phyloP scores from a whole-genome alignment of 1,140 invertebrate genomes.

The Planococcus citri region DNA sequence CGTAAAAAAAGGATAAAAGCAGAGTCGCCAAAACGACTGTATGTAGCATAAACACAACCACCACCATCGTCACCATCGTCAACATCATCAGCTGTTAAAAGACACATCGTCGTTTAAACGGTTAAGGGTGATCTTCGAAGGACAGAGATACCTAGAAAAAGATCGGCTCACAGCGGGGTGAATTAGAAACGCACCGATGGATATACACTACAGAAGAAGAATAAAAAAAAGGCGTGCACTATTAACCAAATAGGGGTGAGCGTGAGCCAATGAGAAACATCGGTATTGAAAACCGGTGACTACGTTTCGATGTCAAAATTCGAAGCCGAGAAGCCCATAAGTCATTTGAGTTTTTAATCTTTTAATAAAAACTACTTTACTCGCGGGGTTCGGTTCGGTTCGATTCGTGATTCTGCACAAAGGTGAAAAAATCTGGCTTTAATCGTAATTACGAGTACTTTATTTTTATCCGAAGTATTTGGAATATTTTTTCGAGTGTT shows the following conservation, averaged over 20 bases:
- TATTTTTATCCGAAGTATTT: no score
- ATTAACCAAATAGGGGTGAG: background rate
- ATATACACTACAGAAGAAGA: background rate
- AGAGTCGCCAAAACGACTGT: no score
- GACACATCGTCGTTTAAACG: conserved; percentile 4
- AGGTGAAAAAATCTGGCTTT: no score
- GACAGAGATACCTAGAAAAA: conserved; percentile 6
- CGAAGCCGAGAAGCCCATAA: conserved; percentile 16
- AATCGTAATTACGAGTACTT: no score
- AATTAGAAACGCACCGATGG: background rate
- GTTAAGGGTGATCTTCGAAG: background rate
- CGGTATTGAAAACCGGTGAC: background rate
- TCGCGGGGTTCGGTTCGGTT: background rate
- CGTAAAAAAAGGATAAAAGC: no score
- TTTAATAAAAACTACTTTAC: no score
- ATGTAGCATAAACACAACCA: no score
- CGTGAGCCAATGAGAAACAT: background rate
- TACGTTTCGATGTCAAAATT: conserved; percentile 15
- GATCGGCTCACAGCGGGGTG: background rate
- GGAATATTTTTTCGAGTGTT: no score
- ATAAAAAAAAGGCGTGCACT: conserved; percentile 2
- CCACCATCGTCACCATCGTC: no score
- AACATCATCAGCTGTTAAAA: conserved; percentile 15
- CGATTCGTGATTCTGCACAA: background rate
- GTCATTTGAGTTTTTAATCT: conserved; percentile 14